Evolutionary conservation across 2,797 vertebrate species (phyloP), one percentile per base, ranked within the genome.

Genomic region (Benthosema pterotum): DNA sequence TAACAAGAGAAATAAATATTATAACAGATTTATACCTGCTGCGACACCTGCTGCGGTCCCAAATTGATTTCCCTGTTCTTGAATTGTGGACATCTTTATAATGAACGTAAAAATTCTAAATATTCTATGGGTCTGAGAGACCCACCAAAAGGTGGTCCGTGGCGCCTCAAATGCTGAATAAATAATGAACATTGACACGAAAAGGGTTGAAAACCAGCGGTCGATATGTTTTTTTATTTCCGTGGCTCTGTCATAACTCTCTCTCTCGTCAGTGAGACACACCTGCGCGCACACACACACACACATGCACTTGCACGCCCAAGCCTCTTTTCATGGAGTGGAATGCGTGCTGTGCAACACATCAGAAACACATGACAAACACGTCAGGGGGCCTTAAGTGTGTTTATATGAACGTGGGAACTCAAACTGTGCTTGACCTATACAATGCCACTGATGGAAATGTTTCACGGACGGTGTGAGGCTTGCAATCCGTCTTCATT

Each of bases 381-480:
- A 28, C 42, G 50, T 50, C 42, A 62, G 22, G 60, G 65, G 58
- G 68, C 13, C 64, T 72, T 71, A 64, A 61, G 51, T 72, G 58
- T 65, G 38, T 47, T 13, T 58, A 50, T 51, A 28, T 28, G 50
- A 59, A 19, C 25, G 54, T 52, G 22, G 56, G 17, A 25, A 71
- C 45, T 57, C n/a, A 56, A 71, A 56, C 60, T 56, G 19, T 15
- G n/a, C 50, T 62, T 67, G 63, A 67, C 76, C 78, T 54, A 1
- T 47, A 14, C 43, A 22, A n/a, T 4, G 11, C 46, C 46, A 63
- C 42, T 52, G 42, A 77, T 60, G 32, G 9, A 18, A 45, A 56
- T 60, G 52, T 43, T 25, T 51, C 32, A 2, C 38, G 22, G 47
- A 19, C 28, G 9, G 49, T 68, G 50, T 60, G 42, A 11, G 0